phyloP scores from a whole-genome alignment of 1,140 invertebrate genomes.

The Chironomus tepperi region DNA sequence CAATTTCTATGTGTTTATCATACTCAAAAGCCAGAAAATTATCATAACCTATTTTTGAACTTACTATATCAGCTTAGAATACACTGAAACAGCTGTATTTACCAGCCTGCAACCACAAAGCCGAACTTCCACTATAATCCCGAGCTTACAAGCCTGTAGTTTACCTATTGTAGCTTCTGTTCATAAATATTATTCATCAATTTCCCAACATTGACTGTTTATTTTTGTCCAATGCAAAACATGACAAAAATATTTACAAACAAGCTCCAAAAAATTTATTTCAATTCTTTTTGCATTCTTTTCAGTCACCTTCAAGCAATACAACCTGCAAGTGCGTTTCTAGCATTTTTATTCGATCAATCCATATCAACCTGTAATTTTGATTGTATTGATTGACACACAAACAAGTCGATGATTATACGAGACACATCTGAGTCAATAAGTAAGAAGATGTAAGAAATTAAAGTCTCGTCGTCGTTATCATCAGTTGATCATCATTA shows the following conservation, averaged over 20 bases:
- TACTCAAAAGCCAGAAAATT: too few relatives aligned
- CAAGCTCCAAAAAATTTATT: background rate
- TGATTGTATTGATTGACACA: background rate
- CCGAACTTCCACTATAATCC: too few relatives aligned
- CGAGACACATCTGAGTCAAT: constrained; percentile 1
- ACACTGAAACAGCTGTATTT: too few relatives aligned
- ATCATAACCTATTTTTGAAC: too few relatives aligned
- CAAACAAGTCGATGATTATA: background rate
- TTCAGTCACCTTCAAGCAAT: too few relatives aligned
- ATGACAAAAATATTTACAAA: background rate
- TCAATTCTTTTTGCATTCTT: background rate
- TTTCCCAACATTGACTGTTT: background rate
- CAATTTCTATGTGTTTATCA: too few relatives aligned
- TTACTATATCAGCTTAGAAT: too few relatives aligned
- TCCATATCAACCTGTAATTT: background rate
- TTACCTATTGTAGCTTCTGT: too few relatives aligned
- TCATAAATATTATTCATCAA: too few relatives aligned
- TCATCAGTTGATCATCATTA: background rate
- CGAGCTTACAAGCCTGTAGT: too few relatives aligned
- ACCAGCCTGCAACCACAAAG: too few relatives aligned
- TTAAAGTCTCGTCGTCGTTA: background rate
- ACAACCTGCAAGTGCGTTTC: too few relatives aligned
- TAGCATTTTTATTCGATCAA: background rate
- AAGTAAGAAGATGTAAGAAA: background rate
- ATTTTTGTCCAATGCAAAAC: background rate